Percentiles rank a stretch among this genome's conserved stretches.
Evolutionary conservation across 2,113 vertebrate genomes (phyloP).

Genomic region (Hipposideros armiger): DNA sequence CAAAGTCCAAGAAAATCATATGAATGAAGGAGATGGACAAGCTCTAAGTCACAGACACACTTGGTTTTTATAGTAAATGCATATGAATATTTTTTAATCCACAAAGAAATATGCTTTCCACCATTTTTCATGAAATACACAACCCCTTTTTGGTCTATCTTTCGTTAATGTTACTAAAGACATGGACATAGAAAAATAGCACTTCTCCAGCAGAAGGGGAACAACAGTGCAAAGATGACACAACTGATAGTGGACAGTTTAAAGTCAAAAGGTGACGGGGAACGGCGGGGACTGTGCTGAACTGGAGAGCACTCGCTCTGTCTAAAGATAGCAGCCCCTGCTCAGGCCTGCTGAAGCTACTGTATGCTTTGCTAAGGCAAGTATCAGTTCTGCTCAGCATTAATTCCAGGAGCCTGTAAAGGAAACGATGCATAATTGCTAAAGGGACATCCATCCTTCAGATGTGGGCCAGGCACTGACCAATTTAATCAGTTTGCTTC

Average conservation of each 20-base stretch:
- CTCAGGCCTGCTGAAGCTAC: not conserved
- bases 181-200: not conserved
- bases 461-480: not conserved
- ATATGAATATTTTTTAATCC: not conserved
- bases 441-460: not conserved
- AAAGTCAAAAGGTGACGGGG: not conserved
- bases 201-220: not conserved
- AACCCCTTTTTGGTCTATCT: not conserved
- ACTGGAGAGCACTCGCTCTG: not conserved
- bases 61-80: not conserved
- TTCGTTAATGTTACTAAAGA: not conserved
- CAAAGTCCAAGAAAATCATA: not conserved
- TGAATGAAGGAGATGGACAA: not conserved
- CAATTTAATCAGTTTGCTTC: slow-evolving; percentile 18
- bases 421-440: not conserved
- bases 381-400: not conserved
- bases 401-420: not conserved
- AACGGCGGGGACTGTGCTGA: not conserved
- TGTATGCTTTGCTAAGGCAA: not conserved
- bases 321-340: not conserved
- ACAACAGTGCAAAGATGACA: not conserved
- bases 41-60: not conserved
- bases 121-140: not conserved
- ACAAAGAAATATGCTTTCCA: not conserved
- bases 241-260: not conserved